These are phyloP conservation scores for Monomorium pharaonis DNA, from an alignment of 1,140 invertebrate genomes.

Conservation along the genomic window DNA sequence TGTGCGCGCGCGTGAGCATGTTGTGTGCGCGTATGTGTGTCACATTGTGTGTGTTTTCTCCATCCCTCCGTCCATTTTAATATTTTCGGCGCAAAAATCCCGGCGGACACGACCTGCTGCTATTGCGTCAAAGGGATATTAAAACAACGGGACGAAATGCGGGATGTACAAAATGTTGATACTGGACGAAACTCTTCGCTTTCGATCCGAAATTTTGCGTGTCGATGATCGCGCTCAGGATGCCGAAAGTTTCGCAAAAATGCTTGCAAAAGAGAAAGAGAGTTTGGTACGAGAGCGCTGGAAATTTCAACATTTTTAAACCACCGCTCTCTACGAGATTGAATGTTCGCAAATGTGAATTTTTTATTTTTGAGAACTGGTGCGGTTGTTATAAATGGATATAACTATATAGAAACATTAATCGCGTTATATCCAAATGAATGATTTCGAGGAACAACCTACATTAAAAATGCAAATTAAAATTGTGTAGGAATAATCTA, in stretches of 20 bases:
- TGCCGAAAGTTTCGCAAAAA: slow-evolving; percentile 40
- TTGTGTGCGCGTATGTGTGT: background rate
- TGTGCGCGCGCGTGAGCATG: background rate
- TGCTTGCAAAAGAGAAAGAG: background rate
- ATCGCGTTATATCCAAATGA: background rate
- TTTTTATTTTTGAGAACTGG: slow-evolving; percentile 29
- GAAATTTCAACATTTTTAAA: slow-evolving; percentile 42
- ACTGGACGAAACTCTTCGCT: slow-evolving; percentile 37
- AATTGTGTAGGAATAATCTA: background rate
- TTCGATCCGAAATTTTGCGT: slow-evolving; percentile 50
- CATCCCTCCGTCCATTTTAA: slow-evolving; percentile 32
- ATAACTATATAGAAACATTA: background rate
- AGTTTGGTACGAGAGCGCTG: background rate
- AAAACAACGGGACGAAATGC: slow-evolving; percentile 54
- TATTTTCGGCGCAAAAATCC: slow-evolving; percentile 57
- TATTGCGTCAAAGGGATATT: slow-evolving; percentile 60
- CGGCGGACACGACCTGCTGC: background rate
- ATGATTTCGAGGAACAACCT: background rate
- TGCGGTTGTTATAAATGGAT: background rate
- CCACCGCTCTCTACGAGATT: slow-evolving; percentile 13
- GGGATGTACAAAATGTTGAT: slow-evolving; percentile 54
- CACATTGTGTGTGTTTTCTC: slow-evolving; percentile 14
- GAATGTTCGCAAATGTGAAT: background rate
- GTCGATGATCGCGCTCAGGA: slow-evolving; percentile 52
- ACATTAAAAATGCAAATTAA: background rate